Base-by-base conservation (phyloP, 2,888 invertebrate genomes). In the Synergus japonicus region DNA sequence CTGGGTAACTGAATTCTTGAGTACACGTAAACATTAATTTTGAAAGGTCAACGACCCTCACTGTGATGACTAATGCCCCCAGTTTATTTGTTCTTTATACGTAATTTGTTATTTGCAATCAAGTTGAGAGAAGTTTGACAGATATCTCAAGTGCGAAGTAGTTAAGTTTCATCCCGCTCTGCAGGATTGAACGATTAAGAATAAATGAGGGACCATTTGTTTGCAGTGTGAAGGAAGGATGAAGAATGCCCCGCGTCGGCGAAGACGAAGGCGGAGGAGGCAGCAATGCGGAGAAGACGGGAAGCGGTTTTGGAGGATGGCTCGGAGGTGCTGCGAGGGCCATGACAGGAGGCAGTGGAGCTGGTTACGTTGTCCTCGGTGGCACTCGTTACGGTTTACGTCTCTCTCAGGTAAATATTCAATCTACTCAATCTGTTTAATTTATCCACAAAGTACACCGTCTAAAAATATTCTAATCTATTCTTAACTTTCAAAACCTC, bases 341-440 rank as follows among this genome's bases (percentile, higher is more conserved):
- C 76, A 88, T 90, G 86, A 89, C 88, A 76, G 89, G 88, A 78
- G 86, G 85, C 82, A 86, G 86, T 76, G 87, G 86, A 76, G 88
- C 88, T 79, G 90, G 93, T 85, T 95, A 94, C 93, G 94, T 95
- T 92, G 94, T 95, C 91, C 94, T 95, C 92, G 95, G 95, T 89
- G 94, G 95, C 88, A 95, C 95, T 92, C 94, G 95, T 90, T 95
- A 95, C 93, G 95, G 95, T 86, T 94, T 95, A 87, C 94, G 95
- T 89, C 94, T 91, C 44, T 91, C 91, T 13, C 91, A 91, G 89
- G 91, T 91, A 83, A 54, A 73, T 37, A 73, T n/a, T 37, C 13
- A 15, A 18, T 69, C n/a, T 54, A 54, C 7, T 54, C 3, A 9
- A 54, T 54, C 9, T 54, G n/a, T 54, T 54, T 54, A 44, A 44